Conservation (phyloP, 1,140 invertebrate genomes). For the Antheraea pernyi region DNA sequence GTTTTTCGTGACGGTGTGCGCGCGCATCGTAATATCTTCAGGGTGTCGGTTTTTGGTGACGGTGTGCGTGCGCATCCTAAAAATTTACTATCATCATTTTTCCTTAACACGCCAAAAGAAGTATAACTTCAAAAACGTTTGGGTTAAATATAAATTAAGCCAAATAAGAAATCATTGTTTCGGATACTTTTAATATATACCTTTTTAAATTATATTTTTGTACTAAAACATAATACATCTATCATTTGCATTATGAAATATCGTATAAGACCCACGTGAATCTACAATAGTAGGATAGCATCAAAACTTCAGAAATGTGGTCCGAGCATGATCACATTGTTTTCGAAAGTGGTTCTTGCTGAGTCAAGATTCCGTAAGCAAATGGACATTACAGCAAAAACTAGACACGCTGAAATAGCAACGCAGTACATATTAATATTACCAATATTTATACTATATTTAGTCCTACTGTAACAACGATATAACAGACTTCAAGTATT, state of each 20-base stretch:
- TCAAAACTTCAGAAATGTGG: constrained; percentile 32
- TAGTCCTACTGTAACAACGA: not conserved
- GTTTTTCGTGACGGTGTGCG: too few species aligned
- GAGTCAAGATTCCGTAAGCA: constrained; percentile 53
- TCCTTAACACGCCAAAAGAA: too few species aligned
- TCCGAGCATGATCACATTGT: constrained; percentile 49
- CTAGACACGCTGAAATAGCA: constrained; percentile 37
- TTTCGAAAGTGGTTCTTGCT: constrained; percentile 68
- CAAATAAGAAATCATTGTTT: too few species aligned
- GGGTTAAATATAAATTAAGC: too few species aligned
- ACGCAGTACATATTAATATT: constrained; percentile 30
- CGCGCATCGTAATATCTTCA: too few species aligned
- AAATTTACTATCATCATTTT: too few species aligned
- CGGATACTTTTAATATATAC: too few species aligned
- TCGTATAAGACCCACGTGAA: not conserved
- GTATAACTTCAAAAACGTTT: too few species aligned
- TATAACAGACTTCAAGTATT: not conserved
- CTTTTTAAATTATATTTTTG: too few species aligned
- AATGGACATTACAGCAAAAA: constrained; percentile 64
- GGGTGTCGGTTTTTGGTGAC: too few species aligned
- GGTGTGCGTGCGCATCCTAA: too few species aligned
- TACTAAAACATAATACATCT: too few species aligned
- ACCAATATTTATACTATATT: not conserved
- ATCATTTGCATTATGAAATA: not conserved
- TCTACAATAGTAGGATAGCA: not conserved